phyloP scores from a whole-genome alignment of 2,113 vertebrate genomes.

The Mugil cephalus region DNA sequence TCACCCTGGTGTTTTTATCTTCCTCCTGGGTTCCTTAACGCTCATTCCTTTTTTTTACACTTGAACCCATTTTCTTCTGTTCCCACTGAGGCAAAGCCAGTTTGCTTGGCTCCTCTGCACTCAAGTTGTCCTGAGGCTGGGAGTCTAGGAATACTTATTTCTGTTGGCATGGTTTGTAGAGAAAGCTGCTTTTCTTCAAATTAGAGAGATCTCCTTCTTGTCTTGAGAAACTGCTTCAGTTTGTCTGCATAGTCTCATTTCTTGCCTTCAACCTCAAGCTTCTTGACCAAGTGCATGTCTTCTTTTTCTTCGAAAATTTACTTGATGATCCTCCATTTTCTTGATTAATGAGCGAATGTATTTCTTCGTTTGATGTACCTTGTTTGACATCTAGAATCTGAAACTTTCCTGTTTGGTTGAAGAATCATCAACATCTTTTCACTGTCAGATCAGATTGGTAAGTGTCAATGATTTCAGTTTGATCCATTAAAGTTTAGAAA shows the following conservation, averaged over 20 bases:
- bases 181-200: neutral
- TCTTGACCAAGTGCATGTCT: neutral
- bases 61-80: slow-evolving; percentile 52
- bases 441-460: too few species aligned
- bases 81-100: neutral
- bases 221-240: neutral
- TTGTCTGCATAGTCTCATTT: neutral
- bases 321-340: too few species aligned
- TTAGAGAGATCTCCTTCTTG: neutral
- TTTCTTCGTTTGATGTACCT: too few species aligned
- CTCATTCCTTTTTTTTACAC: slow-evolving; percentile 24
- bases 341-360: too few species aligned
- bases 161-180: neutral
- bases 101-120: neutral
- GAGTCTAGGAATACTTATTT: neutral
- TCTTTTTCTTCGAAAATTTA: neutral
- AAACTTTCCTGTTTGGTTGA: neutral
- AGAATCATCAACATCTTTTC: too few species aligned
- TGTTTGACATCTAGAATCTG: too few species aligned
- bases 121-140: neutral
- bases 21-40: slow-evolving; percentile 1
- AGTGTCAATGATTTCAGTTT: too few species aligned
- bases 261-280: neutral
- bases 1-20: neutral
- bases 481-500: too few species aligned